Evolutionary conservation across 2,113 vertebrate genomes (phyloP).

Genomic region (Serilophus lunatus): DNA sequence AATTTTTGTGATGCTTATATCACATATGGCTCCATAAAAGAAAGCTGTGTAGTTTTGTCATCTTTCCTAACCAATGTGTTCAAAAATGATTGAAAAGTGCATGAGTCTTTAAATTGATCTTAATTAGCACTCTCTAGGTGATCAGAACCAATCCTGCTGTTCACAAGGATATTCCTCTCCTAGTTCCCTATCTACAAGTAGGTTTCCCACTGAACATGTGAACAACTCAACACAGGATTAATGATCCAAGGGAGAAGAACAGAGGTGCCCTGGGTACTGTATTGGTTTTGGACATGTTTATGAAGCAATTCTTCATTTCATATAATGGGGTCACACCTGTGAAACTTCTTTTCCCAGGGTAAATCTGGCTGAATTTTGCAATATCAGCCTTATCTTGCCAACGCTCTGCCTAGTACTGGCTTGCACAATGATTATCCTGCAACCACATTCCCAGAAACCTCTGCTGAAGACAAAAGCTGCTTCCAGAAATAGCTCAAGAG

Average conservation of each 20-base stretch:
- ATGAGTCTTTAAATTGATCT: not conserved
- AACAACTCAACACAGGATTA: not conserved
- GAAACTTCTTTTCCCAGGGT: not conserved
- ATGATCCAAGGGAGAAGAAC: not conserved
- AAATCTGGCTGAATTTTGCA: not conserved
- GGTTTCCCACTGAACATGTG: not conserved
- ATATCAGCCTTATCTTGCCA: not conserved
- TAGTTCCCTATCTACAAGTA: not conserved
- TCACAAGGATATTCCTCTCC: not conserved
- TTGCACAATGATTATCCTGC: not conserved
- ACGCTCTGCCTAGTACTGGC: not conserved
- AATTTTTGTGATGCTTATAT: not conserved
- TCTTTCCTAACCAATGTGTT: not conserved
- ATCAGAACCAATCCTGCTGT: not conserved
- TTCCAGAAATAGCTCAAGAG: not conserved
- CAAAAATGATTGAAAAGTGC: not conserved
- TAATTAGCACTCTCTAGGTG: not conserved
- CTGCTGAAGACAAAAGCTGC: not conserved
- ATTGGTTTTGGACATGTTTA: not conserved
- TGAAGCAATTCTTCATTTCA: not conserved
- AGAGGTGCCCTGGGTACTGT: not conserved
- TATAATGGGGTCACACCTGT: not conserved
- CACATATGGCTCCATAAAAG: not conserved
- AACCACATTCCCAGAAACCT: not conserved
- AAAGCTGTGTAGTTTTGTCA: not conserved